Percentiles rank a stretch among this genome's conserved stretches.
These are phyloP conservation scores for Lasioglossum vierecki DNA, from an alignment of 2,888 invertebrate species.

Conservation along the genomic window DNA sequence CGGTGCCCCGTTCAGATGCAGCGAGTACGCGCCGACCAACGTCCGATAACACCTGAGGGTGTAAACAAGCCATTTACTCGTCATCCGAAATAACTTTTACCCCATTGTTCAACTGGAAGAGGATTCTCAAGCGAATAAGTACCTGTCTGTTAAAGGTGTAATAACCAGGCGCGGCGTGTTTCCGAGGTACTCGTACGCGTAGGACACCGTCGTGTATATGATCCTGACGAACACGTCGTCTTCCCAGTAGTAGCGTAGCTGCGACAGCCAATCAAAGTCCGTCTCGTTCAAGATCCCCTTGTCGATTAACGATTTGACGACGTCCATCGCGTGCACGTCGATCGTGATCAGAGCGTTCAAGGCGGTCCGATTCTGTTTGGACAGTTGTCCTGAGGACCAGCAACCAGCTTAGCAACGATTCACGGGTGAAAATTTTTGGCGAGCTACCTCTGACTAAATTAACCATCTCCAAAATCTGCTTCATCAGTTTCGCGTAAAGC, in stretches of 20 bases:
- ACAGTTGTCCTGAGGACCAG: constrained; percentile 85
- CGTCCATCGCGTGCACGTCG: constrained; percentile 94
- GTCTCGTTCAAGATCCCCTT: constrained; percentile 88
- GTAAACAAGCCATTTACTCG: too few relatives aligned
- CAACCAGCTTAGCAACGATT: background rate
- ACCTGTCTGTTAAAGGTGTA: constrained; percentile 90
- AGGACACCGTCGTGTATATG: constrained; percentile 91
- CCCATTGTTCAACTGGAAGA: background rate
- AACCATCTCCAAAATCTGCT: constrained; percentile 90
- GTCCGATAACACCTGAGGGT: constrained; percentile 89
- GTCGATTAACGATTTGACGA: constrained; percentile 88
- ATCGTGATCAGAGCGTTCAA: constrained; percentile 93
- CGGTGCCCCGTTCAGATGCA: constrained; percentile 93
- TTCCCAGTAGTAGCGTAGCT: constrained; percentile 92
- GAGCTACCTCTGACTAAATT: constrained; percentile 86
- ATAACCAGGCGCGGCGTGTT: constrained; percentile 91
- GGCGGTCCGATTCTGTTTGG: constrained; percentile 90
- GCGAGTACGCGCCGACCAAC: constrained; percentile 92
- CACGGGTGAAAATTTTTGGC: background rate
- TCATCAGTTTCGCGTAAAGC: constrained; percentile 86
- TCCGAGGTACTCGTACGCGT: constrained; percentile 94
- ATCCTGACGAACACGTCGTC: constrained; percentile 89
- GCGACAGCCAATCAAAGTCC: constrained; percentile 94
- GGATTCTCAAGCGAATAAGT: background rate
- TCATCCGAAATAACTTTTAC: background rate